Evolutionary conservation across 1,140 invertebrate species (phyloP), one percentile per base, ranked within the genome.

Genomic region (Trichomalopsis sarcophagae): DNA sequence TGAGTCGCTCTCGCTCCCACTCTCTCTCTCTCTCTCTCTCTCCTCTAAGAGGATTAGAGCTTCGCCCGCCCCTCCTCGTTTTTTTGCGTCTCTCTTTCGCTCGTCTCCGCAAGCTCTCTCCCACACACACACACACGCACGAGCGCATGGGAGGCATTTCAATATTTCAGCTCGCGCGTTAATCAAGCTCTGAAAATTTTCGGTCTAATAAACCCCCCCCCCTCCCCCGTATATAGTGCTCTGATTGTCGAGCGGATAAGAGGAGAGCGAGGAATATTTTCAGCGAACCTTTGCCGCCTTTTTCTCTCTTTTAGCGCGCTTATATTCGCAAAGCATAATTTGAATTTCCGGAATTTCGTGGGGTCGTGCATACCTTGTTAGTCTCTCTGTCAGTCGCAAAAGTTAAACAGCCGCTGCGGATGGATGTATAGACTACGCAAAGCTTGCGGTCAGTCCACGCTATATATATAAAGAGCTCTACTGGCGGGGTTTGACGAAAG

Each of bases 31-130:
- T 62, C 17, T 55, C 14, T 14, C 13, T 17, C 50, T 55, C 14
- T 62, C 55, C 55, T n/a, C 40, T 4, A 79, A 84, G 82, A 84
- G 76, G 82, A 84, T 84, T 84, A 84, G 75, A n/a, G 76, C 66
- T 73, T 40, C 21, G 14, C 14, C 2, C 71, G 14, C 13, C 44
- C 44, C 44, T 71, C 9, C 27, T 11, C 21, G 2, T 30, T 47
- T 44, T 62, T 81, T 55, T 47, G 4, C 14, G 21, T 27, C 40
- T 30, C 40, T 74, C 33, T 74, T 74, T 74, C 77, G 21, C 77
- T n/a, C 30, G 11, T 36, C 50, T 55, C 14, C 40, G 36, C 11
- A 50, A 7, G 40, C 27, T 50, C 47, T 40, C 27, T 14, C 55
- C 0, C 21, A 7, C 55, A 62, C 55, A 7, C 55, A 6, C 21